Conservation (phyloP, 2,888 invertebrate genomes). For the Toxonevra muliebris region DNA sequence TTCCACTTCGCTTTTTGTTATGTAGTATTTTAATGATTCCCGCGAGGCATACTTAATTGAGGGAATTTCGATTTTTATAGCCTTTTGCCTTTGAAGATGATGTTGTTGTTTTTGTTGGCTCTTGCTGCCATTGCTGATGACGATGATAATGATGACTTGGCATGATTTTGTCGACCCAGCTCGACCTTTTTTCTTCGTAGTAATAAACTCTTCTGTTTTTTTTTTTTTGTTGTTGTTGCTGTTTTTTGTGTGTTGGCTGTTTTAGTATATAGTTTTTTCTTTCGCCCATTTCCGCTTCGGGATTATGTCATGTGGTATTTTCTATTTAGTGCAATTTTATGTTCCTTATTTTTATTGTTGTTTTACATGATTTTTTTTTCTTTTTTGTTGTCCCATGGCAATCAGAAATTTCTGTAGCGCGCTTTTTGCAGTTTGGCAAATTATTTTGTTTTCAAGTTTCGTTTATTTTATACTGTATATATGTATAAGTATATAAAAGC, state of each 20-base stretch:
- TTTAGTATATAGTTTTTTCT: neutral
- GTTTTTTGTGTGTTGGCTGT: neutral
- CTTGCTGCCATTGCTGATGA: neutral
- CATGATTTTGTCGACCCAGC: conserved; percentile 9
- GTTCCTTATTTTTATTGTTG: conserved; percentile 19
- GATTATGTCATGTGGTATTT: conserved; percentile 29
- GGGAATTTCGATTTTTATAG: conserved; percentile 40
- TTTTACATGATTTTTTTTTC: neutral
- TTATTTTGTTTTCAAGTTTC: neutral
- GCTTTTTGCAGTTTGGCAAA: no score
- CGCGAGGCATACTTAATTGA: conserved; percentile 42
- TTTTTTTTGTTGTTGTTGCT: conserved; percentile 5
- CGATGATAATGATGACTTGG: conserved; percentile 26
- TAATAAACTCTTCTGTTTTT: no score
- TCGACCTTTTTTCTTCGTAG: neutral
- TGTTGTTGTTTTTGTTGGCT: no score
- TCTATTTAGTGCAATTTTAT: conserved; percentile 31
- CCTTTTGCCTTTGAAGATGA: conserved; percentile 9
- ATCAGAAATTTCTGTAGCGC: neutral
- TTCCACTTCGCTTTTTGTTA: neutral
- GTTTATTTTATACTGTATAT: neutral
- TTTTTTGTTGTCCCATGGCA: conserved; percentile 4
- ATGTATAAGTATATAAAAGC: no score
- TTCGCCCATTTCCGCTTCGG: conserved; percentile 26
- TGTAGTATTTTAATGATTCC: conserved; percentile 35